Evolutionary conservation across 37 sponge, comb jelly and placozoan genomes (phyloP).

Genomic region (Aplysina aerophoba): DNA sequence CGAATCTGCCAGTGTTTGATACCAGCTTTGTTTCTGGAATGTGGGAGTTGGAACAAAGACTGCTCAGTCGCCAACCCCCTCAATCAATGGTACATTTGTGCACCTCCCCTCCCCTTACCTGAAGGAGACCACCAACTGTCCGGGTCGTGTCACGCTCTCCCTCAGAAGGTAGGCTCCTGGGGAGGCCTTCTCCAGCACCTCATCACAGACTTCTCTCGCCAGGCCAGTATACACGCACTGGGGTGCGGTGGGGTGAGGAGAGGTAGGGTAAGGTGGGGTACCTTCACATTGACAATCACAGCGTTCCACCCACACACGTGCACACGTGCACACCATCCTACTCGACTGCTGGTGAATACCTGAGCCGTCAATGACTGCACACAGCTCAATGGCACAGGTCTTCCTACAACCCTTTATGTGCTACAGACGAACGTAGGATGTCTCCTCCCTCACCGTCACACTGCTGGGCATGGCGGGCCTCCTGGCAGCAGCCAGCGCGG

Average conservation of each 20-base stretch:
- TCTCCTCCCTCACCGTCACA: too few relatives aligned
- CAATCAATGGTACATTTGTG: neutral
- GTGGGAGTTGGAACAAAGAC: neutral
- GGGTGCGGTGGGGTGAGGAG: too few relatives aligned
- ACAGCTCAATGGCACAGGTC: too few relatives aligned
- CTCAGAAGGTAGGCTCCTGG: conserved; percentile 72
- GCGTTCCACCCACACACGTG: neutral
- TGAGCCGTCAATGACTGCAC: too few relatives aligned
- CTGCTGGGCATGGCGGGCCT: too few relatives aligned
- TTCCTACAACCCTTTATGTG: too few relatives aligned
- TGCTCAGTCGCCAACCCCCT: neutral
- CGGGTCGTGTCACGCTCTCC: conserved; percentile 24
- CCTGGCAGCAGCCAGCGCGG: too few relatives aligned
- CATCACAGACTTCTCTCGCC: conserved; percentile 49
- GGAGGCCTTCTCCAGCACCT: conserved; percentile 64
- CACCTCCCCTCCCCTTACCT: conserved; percentile 37
- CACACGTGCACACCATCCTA: too few relatives aligned
- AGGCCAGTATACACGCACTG: conserved; percentile 56
- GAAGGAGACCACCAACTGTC: conserved; percentile 61
- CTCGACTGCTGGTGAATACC: too few relatives aligned
- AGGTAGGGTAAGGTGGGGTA: too few relatives aligned
- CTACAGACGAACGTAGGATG: too few relatives aligned
- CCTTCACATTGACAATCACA: too few relatives aligned
- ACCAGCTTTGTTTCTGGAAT: conserved; percentile 64
- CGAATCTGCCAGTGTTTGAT: conserved; percentile 84